Conservation (phyloP, 2,888 invertebrate genomes). For the Euphydryas editha region DNA sequence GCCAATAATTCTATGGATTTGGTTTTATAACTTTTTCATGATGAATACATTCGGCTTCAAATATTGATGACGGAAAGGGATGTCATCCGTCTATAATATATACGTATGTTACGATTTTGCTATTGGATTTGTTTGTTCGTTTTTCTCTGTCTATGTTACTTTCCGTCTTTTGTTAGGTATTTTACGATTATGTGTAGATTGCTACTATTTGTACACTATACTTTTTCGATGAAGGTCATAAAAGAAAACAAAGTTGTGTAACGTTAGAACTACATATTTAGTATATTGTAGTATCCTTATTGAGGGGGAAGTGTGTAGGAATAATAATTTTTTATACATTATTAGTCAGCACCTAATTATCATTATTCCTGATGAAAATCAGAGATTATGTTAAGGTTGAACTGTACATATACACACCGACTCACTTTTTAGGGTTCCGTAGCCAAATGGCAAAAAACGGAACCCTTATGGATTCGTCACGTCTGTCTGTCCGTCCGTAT, state of each 20-base stretch:
- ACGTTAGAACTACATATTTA: not conserved
- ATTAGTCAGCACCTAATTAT: too few relatives aligned
- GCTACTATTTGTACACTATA: not conserved
- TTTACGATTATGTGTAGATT: not conserved
- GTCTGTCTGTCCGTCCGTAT: too few relatives aligned
- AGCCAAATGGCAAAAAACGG: too few relatives aligned
- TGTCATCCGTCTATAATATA: not conserved
- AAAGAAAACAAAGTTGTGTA: not conserved
- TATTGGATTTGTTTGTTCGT: not conserved
- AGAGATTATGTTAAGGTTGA: too few relatives aligned
- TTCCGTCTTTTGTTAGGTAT: not conserved
- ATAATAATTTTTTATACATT: too few relatives aligned
- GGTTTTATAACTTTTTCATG: conserved; percentile 6
- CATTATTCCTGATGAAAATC: too few relatives aligned
- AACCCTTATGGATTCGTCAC: too few relatives aligned
- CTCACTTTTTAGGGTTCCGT: too few relatives aligned
- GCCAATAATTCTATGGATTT: not conserved
- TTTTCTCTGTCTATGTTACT: not conserved
- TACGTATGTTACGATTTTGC: not conserved
- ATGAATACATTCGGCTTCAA: conserved; percentile 4
- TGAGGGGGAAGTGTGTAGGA: too few relatives aligned
- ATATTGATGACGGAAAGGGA: not conserved
- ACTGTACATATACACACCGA: too few relatives aligned
- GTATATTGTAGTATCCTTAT: too few relatives aligned
- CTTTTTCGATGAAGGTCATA: not conserved